phyloP scores from a whole-genome alignment of 2,113 vertebrate species.

The Rhinichthys klamathensis region DNA sequence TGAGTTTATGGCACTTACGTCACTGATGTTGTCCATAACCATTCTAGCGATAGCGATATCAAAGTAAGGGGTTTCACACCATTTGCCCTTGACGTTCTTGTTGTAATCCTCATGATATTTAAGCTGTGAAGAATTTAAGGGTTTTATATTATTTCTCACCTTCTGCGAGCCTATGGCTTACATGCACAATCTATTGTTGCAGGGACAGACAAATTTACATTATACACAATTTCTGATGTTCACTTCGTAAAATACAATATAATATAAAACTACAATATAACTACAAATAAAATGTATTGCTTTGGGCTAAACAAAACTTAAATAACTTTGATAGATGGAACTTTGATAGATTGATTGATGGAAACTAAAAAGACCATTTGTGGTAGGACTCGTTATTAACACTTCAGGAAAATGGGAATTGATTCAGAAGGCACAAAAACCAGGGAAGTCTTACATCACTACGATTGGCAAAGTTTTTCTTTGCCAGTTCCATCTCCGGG shows the following conservation, averaged over 20 bases:
- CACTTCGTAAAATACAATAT: background rate
- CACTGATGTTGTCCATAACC: constrained; percentile 90
- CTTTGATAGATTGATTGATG: background rate
- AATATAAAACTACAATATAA: too few species aligned
- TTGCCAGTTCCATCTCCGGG: constrained; percentile 89
- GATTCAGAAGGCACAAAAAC: background rate
- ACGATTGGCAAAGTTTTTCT: constrained; percentile 84
- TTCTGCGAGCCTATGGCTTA: background rate
- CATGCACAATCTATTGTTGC: background rate
- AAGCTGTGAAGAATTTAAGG: constrained; percentile 71
- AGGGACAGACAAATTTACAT: background rate
- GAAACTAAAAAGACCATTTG: background rate
- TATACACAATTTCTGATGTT: background rate
- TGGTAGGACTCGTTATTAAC: background rate
- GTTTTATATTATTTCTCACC: background rate
- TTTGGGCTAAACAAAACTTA: too few species aligned
- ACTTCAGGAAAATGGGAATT: background rate
- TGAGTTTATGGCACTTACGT: constrained; percentile 74
- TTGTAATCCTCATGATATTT: constrained; percentile 94
- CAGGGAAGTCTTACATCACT: constrained; percentile 86
- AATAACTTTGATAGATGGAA: too few species aligned
- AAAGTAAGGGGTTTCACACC: constrained; percentile 96
- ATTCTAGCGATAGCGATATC: constrained; percentile 88
- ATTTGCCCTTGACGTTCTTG: constrained; percentile 92
- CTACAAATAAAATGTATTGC: background rate